Percentiles rank a stretch among this genome's conserved stretches.
phyloP scores from a whole-genome alignment of 2,113 vertebrate species.

The Scopus umbretta region DNA sequence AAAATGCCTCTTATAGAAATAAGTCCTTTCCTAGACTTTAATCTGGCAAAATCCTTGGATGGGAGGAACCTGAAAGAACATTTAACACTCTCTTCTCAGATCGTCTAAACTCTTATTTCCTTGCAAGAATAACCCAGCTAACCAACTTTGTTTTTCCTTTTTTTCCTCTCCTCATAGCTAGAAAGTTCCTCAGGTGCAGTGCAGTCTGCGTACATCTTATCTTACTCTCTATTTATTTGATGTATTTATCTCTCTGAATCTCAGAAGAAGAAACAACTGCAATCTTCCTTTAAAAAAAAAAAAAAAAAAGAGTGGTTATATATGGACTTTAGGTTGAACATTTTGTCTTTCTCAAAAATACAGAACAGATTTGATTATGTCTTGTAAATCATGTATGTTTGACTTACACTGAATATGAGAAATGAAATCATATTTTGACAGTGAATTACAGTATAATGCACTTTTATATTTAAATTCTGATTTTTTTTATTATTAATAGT shows the following conservation, averaged over 20 bases:
- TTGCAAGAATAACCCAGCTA: background rate
- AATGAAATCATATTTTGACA: background rate
- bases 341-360: background rate
- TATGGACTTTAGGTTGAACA: background rate
- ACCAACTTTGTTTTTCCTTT: background rate
- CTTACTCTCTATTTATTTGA: background rate
- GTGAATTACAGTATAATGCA: background rate
- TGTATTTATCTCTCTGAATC: background rate
- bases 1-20: background rate
- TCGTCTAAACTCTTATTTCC: background rate
- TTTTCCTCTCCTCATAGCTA: background rate
- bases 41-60: background rate
- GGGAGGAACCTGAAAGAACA: background rate
- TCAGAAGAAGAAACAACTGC: background rate
- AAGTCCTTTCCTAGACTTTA: background rate
- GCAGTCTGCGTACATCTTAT: background rate
- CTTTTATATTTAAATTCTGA: background rate
- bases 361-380: background rate
- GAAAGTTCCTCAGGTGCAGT: background rate
- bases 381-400: background rate
- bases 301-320: no score
- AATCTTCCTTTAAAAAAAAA: background rate
- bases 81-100: background rate
- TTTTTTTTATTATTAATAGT: background rate
- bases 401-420: background rate